These are phyloP conservation scores for Whitmania pigra DNA, from an alignment of 1,140 invertebrate genomes.

Conservation along the genomic window DNA sequence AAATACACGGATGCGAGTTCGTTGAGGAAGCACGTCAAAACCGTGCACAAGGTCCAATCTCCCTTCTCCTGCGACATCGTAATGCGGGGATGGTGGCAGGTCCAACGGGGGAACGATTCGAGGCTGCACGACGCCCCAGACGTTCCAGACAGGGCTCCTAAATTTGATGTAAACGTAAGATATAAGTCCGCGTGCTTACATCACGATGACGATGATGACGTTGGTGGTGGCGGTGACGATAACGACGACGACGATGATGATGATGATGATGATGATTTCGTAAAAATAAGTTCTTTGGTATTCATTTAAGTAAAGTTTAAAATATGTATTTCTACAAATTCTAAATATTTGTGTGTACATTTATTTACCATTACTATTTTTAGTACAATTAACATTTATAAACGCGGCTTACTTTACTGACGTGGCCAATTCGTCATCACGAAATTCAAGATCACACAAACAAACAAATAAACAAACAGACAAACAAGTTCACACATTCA, in stretches of 20 bases:
- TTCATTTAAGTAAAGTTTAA: no score
- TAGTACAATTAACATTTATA: background rate
- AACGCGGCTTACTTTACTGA: background rate
- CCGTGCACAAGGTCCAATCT: constrained; percentile 80
- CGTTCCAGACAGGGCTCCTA: no score
- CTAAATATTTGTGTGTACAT: no score
- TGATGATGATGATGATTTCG: no score
- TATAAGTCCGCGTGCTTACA: no score
- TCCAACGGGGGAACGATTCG: background rate
- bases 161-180: no score
- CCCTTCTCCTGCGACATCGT: constrained; percentile 36
- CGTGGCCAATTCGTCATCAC: background rate
- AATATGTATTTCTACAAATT: no score
- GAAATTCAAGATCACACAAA: background rate
- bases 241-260: no score
- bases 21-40: constrained; percentile 90
- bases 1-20: constrained; percentile 94
- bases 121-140: background rate
- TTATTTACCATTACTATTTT: no score
- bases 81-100: background rate
- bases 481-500: background rate
- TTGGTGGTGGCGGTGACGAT: no score
- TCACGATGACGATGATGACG: no score
- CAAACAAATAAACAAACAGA: background rate
- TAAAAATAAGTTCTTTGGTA: no score